These are phyloP conservation scores for Leptinotarsa haldemani DNA, from an alignment of 2,888 invertebrate species.

Conservation along the genomic window DNA sequence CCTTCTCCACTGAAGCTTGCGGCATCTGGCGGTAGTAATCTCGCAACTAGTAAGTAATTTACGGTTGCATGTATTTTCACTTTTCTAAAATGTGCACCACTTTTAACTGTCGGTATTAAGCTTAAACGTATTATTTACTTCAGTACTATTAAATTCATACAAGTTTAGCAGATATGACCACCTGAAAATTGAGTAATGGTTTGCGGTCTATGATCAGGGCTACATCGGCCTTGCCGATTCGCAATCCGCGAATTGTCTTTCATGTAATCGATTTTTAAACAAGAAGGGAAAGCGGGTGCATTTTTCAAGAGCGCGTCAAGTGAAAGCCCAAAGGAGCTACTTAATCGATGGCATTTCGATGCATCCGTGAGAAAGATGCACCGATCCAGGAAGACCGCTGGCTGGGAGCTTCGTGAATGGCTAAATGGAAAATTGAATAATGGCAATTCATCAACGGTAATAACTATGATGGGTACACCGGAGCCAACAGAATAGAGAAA, in stretches of 20 bases:
- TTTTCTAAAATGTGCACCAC: too few relatives aligned
- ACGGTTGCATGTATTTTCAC: too few relatives aligned
- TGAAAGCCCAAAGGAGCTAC: slow-evolving; percentile 21
- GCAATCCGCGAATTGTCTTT: slow-evolving; percentile 20
- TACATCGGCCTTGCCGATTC: not conserved
- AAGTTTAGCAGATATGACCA: too few relatives aligned
- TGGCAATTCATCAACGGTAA: not conserved
- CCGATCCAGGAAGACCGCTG: slow-evolving; percentile 4
- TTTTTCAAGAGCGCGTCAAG: slow-evolving; percentile 15
- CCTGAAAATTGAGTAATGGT: too few relatives aligned
- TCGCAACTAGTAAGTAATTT: too few relatives aligned
- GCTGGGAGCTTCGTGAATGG: not conserved
- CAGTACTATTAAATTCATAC: too few relatives aligned
- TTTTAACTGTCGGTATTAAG: too few relatives aligned
- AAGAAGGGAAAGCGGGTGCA: slow-evolving; percentile 34
- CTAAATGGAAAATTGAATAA: slow-evolving; percentile 10
- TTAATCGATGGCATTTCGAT: slow-evolving; percentile 21
- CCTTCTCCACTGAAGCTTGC: too few relatives aligned
- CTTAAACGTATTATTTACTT: too few relatives aligned
- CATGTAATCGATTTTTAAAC: slow-evolving; percentile 34
- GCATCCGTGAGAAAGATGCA: slow-evolving; percentile 16
- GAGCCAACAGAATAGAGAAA: not conserved
- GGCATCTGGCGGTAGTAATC: too few relatives aligned
- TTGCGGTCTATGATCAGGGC: slow-evolving; percentile 2
- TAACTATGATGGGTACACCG: not conserved